Percentiles rank a stretch among this genome's conserved stretches.
These are phyloP conservation scores for Pachyramphus minor DNA, from an alignment of 2,113 vertebrate genomes.

Conservation along the genomic window DNA sequence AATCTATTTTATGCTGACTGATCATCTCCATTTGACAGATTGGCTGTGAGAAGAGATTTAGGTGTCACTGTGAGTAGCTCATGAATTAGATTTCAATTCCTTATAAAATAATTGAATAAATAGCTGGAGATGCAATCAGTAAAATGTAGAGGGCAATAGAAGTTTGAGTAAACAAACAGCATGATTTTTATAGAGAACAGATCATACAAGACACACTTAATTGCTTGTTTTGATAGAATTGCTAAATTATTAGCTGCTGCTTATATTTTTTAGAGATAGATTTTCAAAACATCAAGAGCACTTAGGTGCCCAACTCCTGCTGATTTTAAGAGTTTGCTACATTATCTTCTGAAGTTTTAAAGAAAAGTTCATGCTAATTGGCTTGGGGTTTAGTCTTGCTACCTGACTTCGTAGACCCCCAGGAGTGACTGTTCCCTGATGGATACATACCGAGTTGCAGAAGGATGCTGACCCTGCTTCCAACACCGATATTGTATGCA, in stretches of 20 bases:
- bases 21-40: conserved; percentile 8
- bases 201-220: conserved; percentile 54
- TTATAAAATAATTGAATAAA: conserved; percentile 37
- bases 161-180: conserved; percentile 51
- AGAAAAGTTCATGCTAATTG: conserved; percentile 17
- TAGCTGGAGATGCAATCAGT: neutral
- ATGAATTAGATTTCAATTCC: conserved; percentile 43
- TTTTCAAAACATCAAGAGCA: neutral
- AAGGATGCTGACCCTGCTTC: neutral
- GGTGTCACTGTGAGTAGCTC: neutral
- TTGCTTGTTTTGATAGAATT: conserved; percentile 50
- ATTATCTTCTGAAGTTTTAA: conserved; percentile 3
- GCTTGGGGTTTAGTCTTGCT: neutral
- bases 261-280: neutral
- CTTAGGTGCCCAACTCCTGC: neutral
- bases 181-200: conserved; percentile 51
- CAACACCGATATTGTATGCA: neutral
- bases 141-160: conserved; percentile 36
- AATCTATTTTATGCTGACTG: neutral
- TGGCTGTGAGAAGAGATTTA: conserved; percentile 17
- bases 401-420: neutral
- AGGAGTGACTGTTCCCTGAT: neutral
- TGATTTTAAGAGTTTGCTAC: conserved; percentile 10
- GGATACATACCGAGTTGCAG: neutral
- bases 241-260: conserved; percentile 37